Evolutionary conservation across 2,113 vertebrate genomes (phyloP).

Genomic region (Clarias macrocephalus): DNA sequence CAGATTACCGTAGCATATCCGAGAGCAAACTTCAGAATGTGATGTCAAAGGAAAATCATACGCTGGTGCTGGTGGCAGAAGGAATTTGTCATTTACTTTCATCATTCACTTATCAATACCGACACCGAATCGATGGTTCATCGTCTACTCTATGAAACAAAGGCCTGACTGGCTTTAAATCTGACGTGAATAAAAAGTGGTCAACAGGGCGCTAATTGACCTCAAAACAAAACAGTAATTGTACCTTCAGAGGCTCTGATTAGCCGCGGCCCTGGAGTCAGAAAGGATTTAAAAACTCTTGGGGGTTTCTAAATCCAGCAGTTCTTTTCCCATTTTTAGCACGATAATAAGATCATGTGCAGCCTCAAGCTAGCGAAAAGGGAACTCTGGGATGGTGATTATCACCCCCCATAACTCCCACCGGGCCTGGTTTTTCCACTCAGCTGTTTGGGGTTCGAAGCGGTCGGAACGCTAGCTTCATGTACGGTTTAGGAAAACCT

Average conservation of each 20-base stretch:
- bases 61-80: neutral
- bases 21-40: neutral
- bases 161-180: neutral
- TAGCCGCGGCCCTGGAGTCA: constrained; percentile 1
- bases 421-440: constrained; percentile 21
- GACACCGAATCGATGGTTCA: neutral
- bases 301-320: constrained; percentile 24
- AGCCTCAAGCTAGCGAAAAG: neutral
- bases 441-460: constrained; percentile 1
- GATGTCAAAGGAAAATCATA: neutral
- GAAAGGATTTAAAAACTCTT: neutral
- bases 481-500: constrained; percentile 2
- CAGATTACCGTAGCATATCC: neutral
- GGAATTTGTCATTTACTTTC: neutral
- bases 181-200: neutral
- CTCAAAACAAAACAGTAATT: neutral
- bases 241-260: constrained; percentile 25
- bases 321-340: constrained; percentile 17
- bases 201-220: neutral
- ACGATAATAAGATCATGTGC: constrained; percentile 16
- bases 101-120: neutral
- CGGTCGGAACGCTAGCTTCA: neutral
- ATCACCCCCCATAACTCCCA: constrained; percentile 25
- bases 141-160: neutral
- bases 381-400: constrained; percentile 15